A percentile compares a stretch with the other conserved stretches of the same genome.
Evolutionary conservation across 1,140 invertebrate genomes (phyloP).

Genomic region (Drosophila seguyi): DNA sequence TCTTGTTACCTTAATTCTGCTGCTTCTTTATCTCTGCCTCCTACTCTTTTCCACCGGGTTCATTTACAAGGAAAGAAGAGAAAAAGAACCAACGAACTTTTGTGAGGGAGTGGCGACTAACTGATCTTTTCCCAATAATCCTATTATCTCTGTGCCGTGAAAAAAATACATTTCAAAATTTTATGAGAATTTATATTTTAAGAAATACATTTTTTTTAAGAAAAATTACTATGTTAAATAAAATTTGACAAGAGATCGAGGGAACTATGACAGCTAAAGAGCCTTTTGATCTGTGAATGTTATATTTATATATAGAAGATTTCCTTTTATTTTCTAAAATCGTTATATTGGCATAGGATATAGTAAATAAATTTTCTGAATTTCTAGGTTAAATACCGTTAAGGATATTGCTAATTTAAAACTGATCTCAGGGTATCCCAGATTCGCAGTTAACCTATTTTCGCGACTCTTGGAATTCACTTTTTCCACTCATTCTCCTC

Average conservation of each 20-base stretch:
- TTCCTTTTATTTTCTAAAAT: no score
- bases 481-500: conserved; percentile 29
- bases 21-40: conserved; percentile 4
- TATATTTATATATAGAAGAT: no score
- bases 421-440: conserved; percentile 2
- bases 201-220: no score
- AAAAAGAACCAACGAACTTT: conserved; percentile 32
- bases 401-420: not conserved
- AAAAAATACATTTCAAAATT: not conserved
- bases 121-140: conserved; percentile 38
- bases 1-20: conserved; percentile 45
- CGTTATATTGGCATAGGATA: no score
- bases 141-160: conserved; percentile 13
- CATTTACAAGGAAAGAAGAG: conserved; percentile 24
- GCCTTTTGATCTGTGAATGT: no score
- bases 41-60: conserved; percentile 21
- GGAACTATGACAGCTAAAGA: not conserved
- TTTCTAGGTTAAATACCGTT: not conserved
- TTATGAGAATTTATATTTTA: not conserved
- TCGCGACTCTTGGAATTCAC: conserved; percentile 13
- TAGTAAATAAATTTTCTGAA: not conserved
- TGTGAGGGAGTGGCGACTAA: conserved; percentile 32
- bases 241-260: no score
- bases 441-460: conserved; percentile 9
- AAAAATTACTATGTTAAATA: no score